Percentiles rank a stretch among this genome's conserved stretches.
Conservation (phyloP, 2,797 vertebrate genomes). For the Kryptolebias ocellatus region DNA sequence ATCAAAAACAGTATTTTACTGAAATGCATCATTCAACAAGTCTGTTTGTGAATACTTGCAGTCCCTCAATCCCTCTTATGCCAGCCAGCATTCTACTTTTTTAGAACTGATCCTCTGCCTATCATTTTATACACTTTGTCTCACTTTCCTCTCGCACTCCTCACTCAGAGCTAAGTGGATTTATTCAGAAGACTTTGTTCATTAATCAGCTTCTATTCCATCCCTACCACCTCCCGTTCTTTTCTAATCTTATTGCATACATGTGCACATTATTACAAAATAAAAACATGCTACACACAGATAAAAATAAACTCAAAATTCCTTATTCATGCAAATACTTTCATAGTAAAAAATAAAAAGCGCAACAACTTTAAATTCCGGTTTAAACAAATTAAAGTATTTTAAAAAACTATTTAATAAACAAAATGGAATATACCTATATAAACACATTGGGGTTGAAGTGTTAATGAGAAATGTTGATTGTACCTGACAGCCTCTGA, state of each 20-base stretch:
- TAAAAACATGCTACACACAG: not conserved
- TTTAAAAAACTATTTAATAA: no score
- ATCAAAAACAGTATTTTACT: slow-evolving; percentile 20
- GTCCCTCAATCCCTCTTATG: slow-evolving; percentile 36
- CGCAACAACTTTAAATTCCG: no score
- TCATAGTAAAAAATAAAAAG: no score
- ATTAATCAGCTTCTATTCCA: slow-evolving; percentile 43
- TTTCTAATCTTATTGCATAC: slow-evolving; percentile 18
- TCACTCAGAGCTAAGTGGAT: slow-evolving; percentile 35
- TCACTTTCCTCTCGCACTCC: slow-evolving; percentile 43
- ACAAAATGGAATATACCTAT: no score
- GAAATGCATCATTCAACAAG: slow-evolving; percentile 30
- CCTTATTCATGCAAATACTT: not conserved
- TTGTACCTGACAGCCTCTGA: no score
- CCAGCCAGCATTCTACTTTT: slow-evolving; percentile 45
- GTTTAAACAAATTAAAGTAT: no score
- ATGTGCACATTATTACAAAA: slow-evolving; percentile 1
- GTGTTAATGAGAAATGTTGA: not conserved
- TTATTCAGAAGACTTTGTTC: slow-evolving; percentile 29
- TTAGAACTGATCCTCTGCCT: slow-evolving; percentile 35
- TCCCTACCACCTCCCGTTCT: slow-evolving; percentile 17
- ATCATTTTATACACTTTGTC: slow-evolving; percentile 45
- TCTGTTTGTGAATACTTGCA: slow-evolving; percentile 59
- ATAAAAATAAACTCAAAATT: not conserved
- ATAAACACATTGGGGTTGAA: not conserved